These are phyloP conservation scores for Chinchilla lanigera DNA, from an alignment of 2,113 vertebrate genomes.

Conservation along the genomic window DNA sequence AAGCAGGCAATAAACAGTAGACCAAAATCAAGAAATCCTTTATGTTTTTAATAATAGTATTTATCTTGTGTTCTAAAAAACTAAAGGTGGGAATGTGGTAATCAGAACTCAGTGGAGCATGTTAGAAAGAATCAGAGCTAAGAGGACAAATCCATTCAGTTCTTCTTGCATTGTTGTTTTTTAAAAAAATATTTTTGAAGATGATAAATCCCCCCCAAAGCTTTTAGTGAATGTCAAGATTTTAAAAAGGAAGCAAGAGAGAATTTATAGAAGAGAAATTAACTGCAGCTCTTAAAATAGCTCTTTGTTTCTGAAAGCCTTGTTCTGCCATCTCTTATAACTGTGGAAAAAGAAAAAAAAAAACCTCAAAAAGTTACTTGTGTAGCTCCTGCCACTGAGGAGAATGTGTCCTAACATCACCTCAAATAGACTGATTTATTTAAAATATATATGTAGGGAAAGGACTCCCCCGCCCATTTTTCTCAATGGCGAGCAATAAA, in stretches of 20 bases:
- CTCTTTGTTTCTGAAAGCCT: slow-evolving; percentile 74
- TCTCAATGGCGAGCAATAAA: background rate
- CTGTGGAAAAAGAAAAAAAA: background rate
- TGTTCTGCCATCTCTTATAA: slow-evolving; percentile 68
- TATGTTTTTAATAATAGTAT: background rate
- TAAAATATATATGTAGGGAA: background rate
- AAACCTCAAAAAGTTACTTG: slow-evolving; percentile 25
- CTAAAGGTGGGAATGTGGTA: background rate
- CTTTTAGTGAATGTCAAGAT: slow-evolving; percentile 71
- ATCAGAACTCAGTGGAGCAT: background rate
- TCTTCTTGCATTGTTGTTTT: slow-evolving; percentile 40
- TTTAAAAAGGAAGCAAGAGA: slow-evolving; percentile 18
- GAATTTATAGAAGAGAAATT: slow-evolving; percentile 73
- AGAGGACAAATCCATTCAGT: slow-evolving; percentile 1
- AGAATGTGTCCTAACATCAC: slow-evolving; percentile 12
- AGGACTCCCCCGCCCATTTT: background rate
- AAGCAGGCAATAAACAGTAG: background rate
- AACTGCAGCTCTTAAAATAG: slow-evolving; percentile 75
- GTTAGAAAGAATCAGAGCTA: background rate
- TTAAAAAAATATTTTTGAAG: slow-evolving; percentile 30
- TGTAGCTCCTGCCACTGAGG: slow-evolving; percentile 14
- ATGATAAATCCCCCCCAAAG: background rate
- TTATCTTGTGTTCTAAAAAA: background rate
- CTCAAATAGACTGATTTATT: background rate
- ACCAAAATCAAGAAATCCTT: background rate